Evolutionary conservation across 2,888 invertebrate species (phyloP).

Genomic region (Noctua fimbriata): DNA sequence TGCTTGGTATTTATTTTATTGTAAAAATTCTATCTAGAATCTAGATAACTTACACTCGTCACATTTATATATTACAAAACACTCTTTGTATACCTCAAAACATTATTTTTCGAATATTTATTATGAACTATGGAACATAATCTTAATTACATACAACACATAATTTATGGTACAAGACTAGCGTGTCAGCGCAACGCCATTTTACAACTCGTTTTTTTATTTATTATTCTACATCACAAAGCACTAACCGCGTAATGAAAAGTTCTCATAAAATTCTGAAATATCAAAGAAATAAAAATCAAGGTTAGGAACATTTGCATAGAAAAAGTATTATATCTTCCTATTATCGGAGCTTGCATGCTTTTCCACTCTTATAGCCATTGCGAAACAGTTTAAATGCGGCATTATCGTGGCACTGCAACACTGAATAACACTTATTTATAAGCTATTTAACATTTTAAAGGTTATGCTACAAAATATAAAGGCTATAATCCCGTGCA

Average conservation of each 20-base stretch:
- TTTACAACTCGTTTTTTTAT: not conserved
- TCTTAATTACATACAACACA: not conserved
- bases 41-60: not conserved
- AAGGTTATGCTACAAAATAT: constrained; percentile 5
- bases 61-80: not conserved
- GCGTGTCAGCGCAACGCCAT: not conserved
- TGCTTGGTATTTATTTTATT: not conserved
- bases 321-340: constrained; percentile 23
- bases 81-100: not conserved
- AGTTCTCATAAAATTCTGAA: constrained; percentile 8
- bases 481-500: constrained; percentile 37
- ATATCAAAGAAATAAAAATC: constrained; percentile 33
- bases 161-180: not conserved
- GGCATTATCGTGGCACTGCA: constrained; percentile 51
- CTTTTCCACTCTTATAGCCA: constrained; percentile 49
- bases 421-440: constrained; percentile 45
- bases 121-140: not conserved
- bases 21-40: not conserved
- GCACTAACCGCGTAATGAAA: constrained; percentile 1
- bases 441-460: constrained; percentile 18
- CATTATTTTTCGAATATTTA: not conserved
- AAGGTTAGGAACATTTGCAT: constrained; percentile 33
- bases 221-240: not conserved
- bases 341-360: constrained; percentile 45
- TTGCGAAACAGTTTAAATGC: constrained; percentile 66